Conservation (phyloP, 1,140 invertebrate species). For the Drosophila tani region DNA sequence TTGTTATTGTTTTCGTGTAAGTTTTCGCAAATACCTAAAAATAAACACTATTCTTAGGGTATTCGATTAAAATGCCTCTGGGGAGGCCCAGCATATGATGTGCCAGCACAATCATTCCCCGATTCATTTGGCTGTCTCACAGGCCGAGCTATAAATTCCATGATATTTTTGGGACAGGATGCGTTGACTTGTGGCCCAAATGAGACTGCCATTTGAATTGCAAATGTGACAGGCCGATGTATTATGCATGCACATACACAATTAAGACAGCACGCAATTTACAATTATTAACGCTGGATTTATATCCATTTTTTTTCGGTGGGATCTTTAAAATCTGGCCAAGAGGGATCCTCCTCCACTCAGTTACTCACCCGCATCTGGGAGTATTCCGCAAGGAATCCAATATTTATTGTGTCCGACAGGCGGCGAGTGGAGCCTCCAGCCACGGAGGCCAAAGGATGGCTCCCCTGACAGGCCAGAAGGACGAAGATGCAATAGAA, state of each 20-base stretch:
- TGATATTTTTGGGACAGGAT: constrained; percentile 33
- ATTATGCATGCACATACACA: constrained; percentile 45
- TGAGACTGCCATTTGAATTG: constrained; percentile 40
- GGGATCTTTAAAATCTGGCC: neutral
- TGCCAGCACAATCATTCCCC: constrained; percentile 7
- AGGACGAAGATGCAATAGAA: constrained; percentile 36
- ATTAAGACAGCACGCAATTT: constrained; percentile 6
- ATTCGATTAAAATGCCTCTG: constrained; percentile 3
- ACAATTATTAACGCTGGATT: constrained; percentile 19
- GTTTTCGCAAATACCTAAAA: neutral
- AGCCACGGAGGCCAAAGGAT: constrained; percentile 11
- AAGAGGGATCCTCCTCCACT: neutral
- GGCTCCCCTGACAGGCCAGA: constrained; percentile 28
- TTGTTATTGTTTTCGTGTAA: neutral
- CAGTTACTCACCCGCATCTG: constrained; percentile 71
- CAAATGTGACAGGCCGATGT: constrained; percentile 22
- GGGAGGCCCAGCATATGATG: neutral
- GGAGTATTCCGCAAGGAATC: constrained; percentile 78
- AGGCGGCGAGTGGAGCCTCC: constrained; percentile 24
- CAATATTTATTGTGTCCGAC: constrained; percentile 78
- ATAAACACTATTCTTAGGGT: neutral
- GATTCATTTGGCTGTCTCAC: constrained; percentile 4
- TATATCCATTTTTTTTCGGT: neutral
- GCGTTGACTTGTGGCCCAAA: constrained; percentile 31
- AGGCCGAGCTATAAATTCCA: constrained; percentile 18